Conservation (phyloP, 2,888 invertebrate genomes). For the Flabesymbios commensalis region DNA sequence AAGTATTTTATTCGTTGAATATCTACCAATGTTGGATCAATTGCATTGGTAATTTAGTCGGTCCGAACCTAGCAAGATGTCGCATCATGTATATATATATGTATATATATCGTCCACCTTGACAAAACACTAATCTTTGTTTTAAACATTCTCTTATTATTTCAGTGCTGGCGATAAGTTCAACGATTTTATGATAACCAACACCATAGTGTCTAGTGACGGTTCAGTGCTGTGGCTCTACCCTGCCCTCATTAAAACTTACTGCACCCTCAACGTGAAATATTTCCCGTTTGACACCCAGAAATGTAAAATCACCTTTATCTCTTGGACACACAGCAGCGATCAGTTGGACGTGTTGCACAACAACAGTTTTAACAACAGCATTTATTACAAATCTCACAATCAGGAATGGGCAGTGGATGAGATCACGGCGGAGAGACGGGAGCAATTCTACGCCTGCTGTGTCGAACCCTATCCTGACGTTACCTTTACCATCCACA, state of each 20-base stretch:
- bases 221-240: conserved; percentile 65
- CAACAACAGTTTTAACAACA: conserved; percentile 34
- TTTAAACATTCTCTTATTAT: background rate
- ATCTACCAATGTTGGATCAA: too few relatives aligned
- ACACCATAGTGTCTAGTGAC: conserved; percentile 62
- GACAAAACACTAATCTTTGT: too few relatives aligned
- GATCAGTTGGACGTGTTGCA: conserved; percentile 49
- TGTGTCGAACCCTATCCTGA: conserved; percentile 43
- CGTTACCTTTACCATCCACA: conserved; percentile 44
- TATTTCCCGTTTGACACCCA: conserved; percentile 66
- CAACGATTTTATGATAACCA: conserved; percentile 57
- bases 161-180: conserved; percentile 41
- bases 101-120: too few relatives aligned
- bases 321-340: conserved; percentile 65
- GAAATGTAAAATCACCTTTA: conserved; percentile 63
- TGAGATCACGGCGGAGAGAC: conserved; percentile 33
- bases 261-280: conserved; percentile 64
- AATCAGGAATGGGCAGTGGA: conserved; percentile 73
- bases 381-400: conserved; percentile 73
- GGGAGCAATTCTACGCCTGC: conserved; percentile 40
- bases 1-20: too few relatives aligned
- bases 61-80: too few relatives aligned
- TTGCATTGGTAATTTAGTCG: too few relatives aligned
- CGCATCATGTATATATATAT: too few relatives aligned
- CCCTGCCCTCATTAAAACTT: conserved; percentile 63